phyloP scores from a whole-genome alignment of 2,888 invertebrate genomes.

The Harmothoe impar region DNA sequence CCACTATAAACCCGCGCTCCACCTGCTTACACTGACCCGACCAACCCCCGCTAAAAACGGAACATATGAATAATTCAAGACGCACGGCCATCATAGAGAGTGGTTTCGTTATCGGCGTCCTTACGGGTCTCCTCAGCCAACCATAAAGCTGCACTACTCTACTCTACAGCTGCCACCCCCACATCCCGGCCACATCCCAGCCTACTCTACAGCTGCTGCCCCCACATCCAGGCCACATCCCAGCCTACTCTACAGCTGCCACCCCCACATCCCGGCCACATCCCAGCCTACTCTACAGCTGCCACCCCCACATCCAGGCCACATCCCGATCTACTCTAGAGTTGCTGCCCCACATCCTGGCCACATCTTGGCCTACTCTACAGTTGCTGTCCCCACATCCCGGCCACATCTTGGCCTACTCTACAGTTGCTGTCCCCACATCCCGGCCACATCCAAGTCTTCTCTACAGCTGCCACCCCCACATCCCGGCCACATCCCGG shows the following conservation, averaged over 20 bases:
- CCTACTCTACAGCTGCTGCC: background rate
- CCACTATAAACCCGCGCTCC: background rate
- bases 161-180: background rate
- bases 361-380: background rate
- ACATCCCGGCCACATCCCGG: too few species aligned
- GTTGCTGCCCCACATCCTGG: background rate
- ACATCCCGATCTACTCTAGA: background rate
- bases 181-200: too few species aligned
- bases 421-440: too few species aligned
- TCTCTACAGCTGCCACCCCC: too few species aligned
- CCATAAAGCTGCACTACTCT: background rate
- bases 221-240: too few species aligned
- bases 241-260: background rate
- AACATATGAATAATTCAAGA: slow-evolving; percentile 29
- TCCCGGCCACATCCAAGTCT: too few species aligned
- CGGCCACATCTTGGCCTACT: background rate
- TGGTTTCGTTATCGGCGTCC: slow-evolving; percentile 23
- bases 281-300: background rate
- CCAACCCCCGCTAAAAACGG: background rate
- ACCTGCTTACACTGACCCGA: background rate
- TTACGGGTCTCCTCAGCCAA: slow-evolving; percentile 1
- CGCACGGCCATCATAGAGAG: slow-evolving; percentile 29
- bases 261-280: background rate
- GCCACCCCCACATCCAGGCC: too few species aligned
- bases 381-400: too few species aligned